Conservation (phyloP, 2,888 invertebrate species). For the Hypselothyrea guttata region DNA sequence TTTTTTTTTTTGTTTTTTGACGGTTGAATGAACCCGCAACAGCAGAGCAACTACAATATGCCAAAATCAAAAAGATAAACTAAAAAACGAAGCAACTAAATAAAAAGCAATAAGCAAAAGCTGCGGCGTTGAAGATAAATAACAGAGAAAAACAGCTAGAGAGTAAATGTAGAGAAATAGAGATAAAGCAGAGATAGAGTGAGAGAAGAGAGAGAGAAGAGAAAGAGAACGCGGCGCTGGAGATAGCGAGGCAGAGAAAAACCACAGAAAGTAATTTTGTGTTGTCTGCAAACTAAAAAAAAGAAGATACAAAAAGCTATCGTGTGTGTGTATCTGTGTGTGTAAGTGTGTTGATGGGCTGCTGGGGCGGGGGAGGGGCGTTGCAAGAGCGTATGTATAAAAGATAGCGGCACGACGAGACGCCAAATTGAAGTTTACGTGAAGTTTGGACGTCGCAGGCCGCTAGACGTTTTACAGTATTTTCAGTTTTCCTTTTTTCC, state of each 20-base stretch:
- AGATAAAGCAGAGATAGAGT: slow-evolving; percentile 9
- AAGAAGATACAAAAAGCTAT: slow-evolving; percentile 20
- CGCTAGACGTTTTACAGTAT: neutral
- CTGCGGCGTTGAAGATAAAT: slow-evolving; percentile 30
- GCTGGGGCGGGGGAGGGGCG: neutral
- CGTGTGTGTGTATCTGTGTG: slow-evolving; percentile 33
- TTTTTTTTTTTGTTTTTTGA: slow-evolving; percentile 63
- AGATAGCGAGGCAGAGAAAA: slow-evolving; percentile 23
- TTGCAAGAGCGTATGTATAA: too few species aligned
- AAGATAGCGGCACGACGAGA: slow-evolving; percentile 29
- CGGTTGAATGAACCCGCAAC: slow-evolving; percentile 78
- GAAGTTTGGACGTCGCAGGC: slow-evolving; percentile 30
- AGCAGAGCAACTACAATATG: slow-evolving; percentile 24
- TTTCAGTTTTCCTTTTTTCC: neutral
- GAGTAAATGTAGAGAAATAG: slow-evolving; percentile 3
- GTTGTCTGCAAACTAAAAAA: slow-evolving; percentile 36
- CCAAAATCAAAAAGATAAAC: slow-evolving; percentile 22
- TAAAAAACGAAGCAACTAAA: too few species aligned
- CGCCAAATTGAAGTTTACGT: slow-evolving; percentile 46
- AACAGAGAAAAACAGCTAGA: slow-evolving; percentile 13
- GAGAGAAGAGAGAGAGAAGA: slow-evolving; percentile 15
- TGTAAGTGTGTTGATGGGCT: neutral
- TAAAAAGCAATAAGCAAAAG: slow-evolving; percentile 39
- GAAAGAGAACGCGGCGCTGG: slow-evolving; percentile 4
- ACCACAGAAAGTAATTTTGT: slow-evolving; percentile 61